These are phyloP conservation scores for Netelia inedita DNA, from an alignment of 2,888 invertebrate genomes.

Conservation along the genomic window DNA sequence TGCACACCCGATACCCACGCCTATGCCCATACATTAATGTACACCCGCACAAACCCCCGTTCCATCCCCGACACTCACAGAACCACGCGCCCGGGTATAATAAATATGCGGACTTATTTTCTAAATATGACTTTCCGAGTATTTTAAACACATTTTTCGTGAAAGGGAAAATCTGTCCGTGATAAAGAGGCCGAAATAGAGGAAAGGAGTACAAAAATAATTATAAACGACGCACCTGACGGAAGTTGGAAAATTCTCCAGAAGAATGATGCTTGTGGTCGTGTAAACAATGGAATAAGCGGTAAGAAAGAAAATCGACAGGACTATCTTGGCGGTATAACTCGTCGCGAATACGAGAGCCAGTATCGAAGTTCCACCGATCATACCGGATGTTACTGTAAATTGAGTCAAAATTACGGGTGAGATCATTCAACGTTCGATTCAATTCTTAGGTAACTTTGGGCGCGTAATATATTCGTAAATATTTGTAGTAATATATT, in stretches of 20 bases:
- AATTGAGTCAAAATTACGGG: constrained; percentile 22
- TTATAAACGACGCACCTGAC: constrained; percentile 72
- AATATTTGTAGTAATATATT: not conserved
- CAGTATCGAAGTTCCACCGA: constrained; percentile 71
- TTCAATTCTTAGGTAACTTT: not conserved
- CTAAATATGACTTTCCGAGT: not conserved
- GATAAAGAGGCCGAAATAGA: not conserved
- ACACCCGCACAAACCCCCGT: too few species aligned
- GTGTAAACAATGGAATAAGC: constrained; percentile 75
- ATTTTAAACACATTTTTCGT: too few species aligned
- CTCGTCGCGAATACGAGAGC: constrained; percentile 67
- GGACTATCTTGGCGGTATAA: constrained; percentile 52
- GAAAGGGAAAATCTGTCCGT: too few species aligned
- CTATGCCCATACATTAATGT: too few species aligned
- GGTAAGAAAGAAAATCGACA: constrained; percentile 72
- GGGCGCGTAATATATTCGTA: too few species aligned
- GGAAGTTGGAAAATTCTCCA: constrained; percentile 78
- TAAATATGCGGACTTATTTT: not conserved
- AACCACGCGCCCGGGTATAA: too few species aligned
- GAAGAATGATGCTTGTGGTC: constrained; percentile 69
- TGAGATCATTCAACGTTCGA: constrained; percentile 22
- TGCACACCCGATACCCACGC: too few species aligned
- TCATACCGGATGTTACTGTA: constrained; percentile 73
- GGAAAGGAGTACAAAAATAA: not conserved
- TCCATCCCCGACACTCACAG: too few species aligned